phyloP scores from a whole-genome alignment of 1,140 invertebrate genomes.

The Anadara kagoshimensis region DNA sequence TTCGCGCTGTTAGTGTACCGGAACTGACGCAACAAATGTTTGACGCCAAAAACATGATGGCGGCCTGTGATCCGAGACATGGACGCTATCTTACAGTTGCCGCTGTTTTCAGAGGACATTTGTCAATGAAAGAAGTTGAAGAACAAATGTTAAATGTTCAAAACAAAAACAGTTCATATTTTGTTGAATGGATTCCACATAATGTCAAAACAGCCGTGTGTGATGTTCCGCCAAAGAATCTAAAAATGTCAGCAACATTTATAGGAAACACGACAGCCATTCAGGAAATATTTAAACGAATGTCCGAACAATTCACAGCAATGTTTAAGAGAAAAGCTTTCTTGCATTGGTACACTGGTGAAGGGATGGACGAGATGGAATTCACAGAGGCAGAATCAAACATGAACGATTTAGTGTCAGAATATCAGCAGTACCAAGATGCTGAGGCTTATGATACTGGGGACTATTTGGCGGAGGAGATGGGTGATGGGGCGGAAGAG shows the following conservation, averaged over 20 bases:
- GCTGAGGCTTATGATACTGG: slow-evolving; percentile 68
- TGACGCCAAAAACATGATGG: slow-evolving; percentile 84
- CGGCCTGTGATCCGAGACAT: slow-evolving; percentile 81
- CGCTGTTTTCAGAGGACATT: slow-evolving; percentile 87
- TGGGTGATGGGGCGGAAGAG: slow-evolving; percentile 75
- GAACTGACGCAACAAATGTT: slow-evolving; percentile 81
- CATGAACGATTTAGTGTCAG: slow-evolving; percentile 77
- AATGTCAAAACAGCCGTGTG: slow-evolving; percentile 87
- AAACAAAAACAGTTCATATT: slow-evolving; percentile 88
- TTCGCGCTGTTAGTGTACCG: slow-evolving; percentile 74
- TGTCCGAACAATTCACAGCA: slow-evolving; percentile 78
- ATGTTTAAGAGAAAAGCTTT: slow-evolving; percentile 87
- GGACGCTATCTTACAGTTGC: slow-evolving; percentile 84
- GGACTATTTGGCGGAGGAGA: slow-evolving; percentile 76
- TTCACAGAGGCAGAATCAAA: slow-evolving; percentile 84
- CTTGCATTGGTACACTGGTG: slow-evolving; percentile 87
- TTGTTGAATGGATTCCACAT: slow-evolving; percentile 82
- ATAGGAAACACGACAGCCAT: slow-evolving; percentile 81
- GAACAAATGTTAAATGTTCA: slow-evolving; percentile 74
- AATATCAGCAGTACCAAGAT: slow-evolving; percentile 92
- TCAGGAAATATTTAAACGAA: slow-evolving; percentile 85
- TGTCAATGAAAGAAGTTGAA: slow-evolving; percentile 73
- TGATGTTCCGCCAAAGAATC: slow-evolving; percentile 90
- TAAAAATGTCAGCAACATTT: slow-evolving; percentile 93
- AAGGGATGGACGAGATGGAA: slow-evolving; percentile 88